phyloP scores from a whole-genome alignment of 2,113 vertebrate species.

The Crotalus tigris region DNA sequence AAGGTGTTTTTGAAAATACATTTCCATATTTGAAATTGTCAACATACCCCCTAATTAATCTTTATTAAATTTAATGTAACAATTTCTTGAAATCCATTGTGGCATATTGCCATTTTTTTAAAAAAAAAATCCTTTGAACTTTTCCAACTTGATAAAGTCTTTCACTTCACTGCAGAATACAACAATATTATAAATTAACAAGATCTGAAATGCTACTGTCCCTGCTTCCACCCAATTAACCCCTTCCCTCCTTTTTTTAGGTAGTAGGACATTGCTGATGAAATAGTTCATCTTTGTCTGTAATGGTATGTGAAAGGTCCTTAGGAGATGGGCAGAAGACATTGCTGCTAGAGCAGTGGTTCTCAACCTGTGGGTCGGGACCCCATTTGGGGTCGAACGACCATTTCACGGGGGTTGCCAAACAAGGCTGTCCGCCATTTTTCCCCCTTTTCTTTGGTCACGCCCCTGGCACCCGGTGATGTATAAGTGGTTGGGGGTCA shows the following conservation, averaged over 20 bases:
- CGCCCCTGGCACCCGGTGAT: too few relatives aligned
- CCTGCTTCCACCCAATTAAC: neutral
- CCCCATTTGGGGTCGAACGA: too few relatives aligned
- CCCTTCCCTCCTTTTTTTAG: too few relatives aligned
- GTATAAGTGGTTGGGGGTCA: too few relatives aligned
- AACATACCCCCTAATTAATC: conserved; percentile 3
- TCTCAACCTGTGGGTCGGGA: too few relatives aligned
- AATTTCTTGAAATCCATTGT: neutral
- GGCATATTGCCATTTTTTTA: neutral
- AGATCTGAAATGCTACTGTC: neutral
- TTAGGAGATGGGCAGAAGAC: neutral
- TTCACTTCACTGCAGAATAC: neutral
- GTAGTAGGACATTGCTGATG: neutral
- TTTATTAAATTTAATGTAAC: neutral
- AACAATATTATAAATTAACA: neutral
- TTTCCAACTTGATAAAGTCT: neutral
- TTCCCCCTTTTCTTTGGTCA: too few relatives aligned
- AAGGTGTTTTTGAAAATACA: neutral
- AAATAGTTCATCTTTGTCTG: neutral
- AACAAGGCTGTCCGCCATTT: too few relatives aligned
- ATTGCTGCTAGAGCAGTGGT: neutral
- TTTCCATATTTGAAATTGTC: neutral
- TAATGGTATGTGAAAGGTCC: neutral
- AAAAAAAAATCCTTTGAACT: neutral
- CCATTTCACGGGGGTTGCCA: too few relatives aligned